Evolutionary conservation across 2,888 invertebrate genomes (phyloP), one percentile per base, ranked within the genome.

Genomic region (Drosophila pullipes): DNA sequence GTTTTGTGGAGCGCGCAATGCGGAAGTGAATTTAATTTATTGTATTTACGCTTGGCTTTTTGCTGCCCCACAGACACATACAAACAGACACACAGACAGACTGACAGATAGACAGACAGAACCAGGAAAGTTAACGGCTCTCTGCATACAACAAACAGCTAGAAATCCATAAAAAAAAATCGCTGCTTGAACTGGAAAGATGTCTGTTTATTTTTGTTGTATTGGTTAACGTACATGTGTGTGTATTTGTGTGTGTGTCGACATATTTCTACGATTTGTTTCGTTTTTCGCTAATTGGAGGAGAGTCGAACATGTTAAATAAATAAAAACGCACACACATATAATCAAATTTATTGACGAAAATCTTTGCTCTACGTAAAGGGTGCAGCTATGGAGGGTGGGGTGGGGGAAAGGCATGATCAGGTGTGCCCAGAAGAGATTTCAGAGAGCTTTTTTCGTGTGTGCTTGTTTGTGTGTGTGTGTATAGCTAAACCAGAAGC

Each of bases 11-110:
- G 93, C 47, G 47, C 47, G 25, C 93, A 93, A 93, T 93, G 93
- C 93, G 93, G 93, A 93, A 93, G 93, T 93, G 92, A 93, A 93
- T 92, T 93, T 93, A 92, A 92, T 92, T 92, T 92, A 91, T 91
- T 92, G 88, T 88, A 88, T 91, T 91, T 90, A 89, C 90, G 88
- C 80, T 78, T 74, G 77, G 79, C 53, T 72, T 78, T 59, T 75
- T 74, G 78, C 82, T 76, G 70, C 73, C 70, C 69, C 74, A 78
- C 68, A 80, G 75, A 74, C 73, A 59, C 22, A 58, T 16, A 18
- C 55, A 28, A 33, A 39, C 72, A 1, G 37, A 61, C 47, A 35
- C 39, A 74, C 65, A 74, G 70, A 81, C 61, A 47, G 33, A 69
- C 41, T 35, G 49, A 76, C 65, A 71, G 70, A 81, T 53, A 47